Evolutionary conservation across 92 coral and sea anemone species (phyloP), one percentile per base, ranked within the genome.

Genomic region (Plumapathes pennacea): DNA sequence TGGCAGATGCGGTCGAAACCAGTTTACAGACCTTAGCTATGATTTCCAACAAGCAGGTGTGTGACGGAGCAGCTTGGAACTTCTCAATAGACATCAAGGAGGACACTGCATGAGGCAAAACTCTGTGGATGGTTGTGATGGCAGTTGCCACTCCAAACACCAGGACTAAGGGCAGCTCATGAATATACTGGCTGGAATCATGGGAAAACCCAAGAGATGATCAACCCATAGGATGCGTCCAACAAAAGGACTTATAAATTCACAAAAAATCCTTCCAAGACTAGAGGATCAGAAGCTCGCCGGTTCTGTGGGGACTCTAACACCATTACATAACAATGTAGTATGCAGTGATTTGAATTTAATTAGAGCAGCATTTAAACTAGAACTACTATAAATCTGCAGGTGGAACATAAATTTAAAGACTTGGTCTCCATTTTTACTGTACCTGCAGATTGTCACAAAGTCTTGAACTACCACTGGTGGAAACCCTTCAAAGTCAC

Each of bases 131-230:
- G 23, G 96, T 83, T 10, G 90, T 82, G 22, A 90, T 79, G 8
- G 96, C 76, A 10, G 99, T 94, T 10, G 99, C 99, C 28, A 94
- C 76, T 32, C 99, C 99, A 77, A 94, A 88, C 50, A 94, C 76
- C 43, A 94, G 55, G 3, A 82, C 88, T 57, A 94, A 42, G 2
- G 99, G 99, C 32, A 88, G 61, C 20, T 84, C 79, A 33, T 62
- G 68, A 47, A 69, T 60, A 44, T 94, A 94, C 45, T 80, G 96
- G 57, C 97, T 91, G 74, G 5, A 57, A 59, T n/a, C n/a, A n/a
- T n/a, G n/a, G n/a, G n/a, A n/a, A n/a, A n/a, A n/a, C n/a, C n/a
- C n/a, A n/a, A n/a, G n/a, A n/a, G n/a, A n/a, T n/a, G n/a, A n/a
- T n/a, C n/a, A n/a, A n/a, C n/a, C n/a, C n/a, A n/a, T n/a, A n/a